Evolutionary conservation across 2,888 invertebrate species (phyloP).

Genomic region (Artemia sinica): DNA sequence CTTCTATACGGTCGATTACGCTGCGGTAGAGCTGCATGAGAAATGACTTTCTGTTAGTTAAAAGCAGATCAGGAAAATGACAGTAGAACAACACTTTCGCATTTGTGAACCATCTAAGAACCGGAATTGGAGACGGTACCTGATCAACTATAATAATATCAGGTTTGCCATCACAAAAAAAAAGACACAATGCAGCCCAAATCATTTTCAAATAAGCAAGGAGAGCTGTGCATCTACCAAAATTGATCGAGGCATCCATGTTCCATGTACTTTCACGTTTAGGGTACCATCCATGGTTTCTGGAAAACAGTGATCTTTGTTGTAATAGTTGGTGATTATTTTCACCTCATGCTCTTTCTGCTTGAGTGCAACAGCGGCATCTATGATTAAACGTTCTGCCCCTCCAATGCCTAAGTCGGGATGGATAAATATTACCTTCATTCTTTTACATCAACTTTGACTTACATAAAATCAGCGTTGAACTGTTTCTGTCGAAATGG

Average conservation of each 20-base stretch:
- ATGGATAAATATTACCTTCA: slow-evolving; percentile 57
- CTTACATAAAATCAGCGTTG: too few relatives aligned
- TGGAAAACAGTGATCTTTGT: slow-evolving; percentile 74
- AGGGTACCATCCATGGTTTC: slow-evolving; percentile 74
- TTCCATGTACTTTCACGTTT: slow-evolving; percentile 60
- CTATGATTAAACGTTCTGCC: slow-evolving; percentile 86
- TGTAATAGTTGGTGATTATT: slow-evolving; percentile 87
- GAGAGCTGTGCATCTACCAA: slow-evolving; percentile 69
- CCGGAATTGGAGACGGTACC: slow-evolving; percentile 77
- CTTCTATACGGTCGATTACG: slow-evolving; percentile 80
- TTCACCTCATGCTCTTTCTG: slow-evolving; percentile 60
- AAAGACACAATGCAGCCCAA: slow-evolving; percentile 66
- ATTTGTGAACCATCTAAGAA: slow-evolving; percentile 49
- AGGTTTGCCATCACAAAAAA: slow-evolving; percentile 48
- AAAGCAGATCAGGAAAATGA: slow-evolving; percentile 88
- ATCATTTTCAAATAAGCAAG: slow-evolving; percentile 87
- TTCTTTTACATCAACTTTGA: slow-evolving; percentile 28
- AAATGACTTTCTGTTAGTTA: slow-evolving; percentile 53
- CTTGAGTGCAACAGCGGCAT: slow-evolving; percentile 79
- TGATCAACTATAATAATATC: slow-evolving; percentile 78
- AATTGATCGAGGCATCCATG: slow-evolving; percentile 78
- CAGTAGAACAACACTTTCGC: slow-evolving; percentile 74
- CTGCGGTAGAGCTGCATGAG: slow-evolving; percentile 65
- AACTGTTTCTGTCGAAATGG: too few relatives aligned
- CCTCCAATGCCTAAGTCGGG: slow-evolving; percentile 98